Evolutionary conservation across 2,797 vertebrate species (phyloP).

Genomic region (Fratercula arctica): DNA sequence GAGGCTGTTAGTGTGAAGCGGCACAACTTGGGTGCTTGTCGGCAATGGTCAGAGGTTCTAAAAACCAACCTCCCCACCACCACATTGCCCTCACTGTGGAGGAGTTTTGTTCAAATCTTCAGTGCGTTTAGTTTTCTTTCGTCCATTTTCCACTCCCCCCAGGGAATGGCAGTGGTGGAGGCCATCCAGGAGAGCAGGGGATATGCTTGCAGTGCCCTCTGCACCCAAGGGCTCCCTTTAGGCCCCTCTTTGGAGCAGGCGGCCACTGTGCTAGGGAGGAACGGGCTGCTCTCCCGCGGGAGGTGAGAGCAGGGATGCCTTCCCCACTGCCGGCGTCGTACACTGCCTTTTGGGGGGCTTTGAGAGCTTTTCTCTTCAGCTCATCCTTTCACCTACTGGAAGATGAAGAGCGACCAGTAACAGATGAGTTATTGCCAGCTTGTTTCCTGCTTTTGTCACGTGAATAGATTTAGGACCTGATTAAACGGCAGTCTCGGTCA

Average conservation of each 20-base stretch:
- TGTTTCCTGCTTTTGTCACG: background rate
- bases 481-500: background rate
- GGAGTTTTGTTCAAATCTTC: background rate
- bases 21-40: background rate
- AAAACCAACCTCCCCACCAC: background rate
- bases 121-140: background rate
- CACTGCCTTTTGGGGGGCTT: rapidly evolving
- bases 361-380: background rate
- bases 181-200: rapidly evolving
- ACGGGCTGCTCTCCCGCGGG: background rate
- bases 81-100: background rate
- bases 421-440: background rate
- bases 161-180: background rate
- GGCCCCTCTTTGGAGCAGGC: background rate
- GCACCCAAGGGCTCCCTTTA: background rate
- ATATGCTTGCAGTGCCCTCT: too few relatives aligned
- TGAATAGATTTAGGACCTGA: background rate
- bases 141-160: rapidly evolving
- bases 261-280: background rate
- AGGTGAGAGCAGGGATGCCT: background rate
- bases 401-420: background rate
- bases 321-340: rapidly evolving
- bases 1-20: background rate
- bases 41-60: background rate
- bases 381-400: background rate